Evolutionary conservation across 2,113 vertebrate genomes (phyloP), one percentile per base, ranked within the genome.

Genomic region (Albula glossodonta): DNA sequence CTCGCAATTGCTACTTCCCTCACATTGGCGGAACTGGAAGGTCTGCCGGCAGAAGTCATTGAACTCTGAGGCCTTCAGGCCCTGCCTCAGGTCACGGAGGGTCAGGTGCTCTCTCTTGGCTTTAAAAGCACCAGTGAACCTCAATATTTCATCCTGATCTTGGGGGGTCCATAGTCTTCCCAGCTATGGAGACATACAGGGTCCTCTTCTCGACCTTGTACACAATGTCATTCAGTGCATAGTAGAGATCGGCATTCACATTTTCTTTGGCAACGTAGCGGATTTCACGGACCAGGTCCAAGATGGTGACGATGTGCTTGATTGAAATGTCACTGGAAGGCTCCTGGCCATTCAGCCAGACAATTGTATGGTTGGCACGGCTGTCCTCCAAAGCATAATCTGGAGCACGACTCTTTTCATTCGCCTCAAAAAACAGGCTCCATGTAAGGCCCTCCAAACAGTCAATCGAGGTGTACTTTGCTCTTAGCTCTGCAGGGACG

Each of bases 361-460:
- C 78, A 5, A 87, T 83, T 53, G 66, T 83, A 0, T 88, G 7
- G 25, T 87, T 74, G 48, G 4, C 52, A 52, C 79, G 49, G 49
- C 85, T 48, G 0, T 4, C 49, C 0, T 85, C 79, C 0, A 86
- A 83, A 63, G n/a, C n/a, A 56, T 91, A 92, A 89, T 93, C 86
- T 51, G 90, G 88, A 60, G 93, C 92, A 4, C 93, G 91, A 2
- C 91, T 87, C 89, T 78, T 93, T 56, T 91, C 92, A 25, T 83
- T 91, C 85, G 93, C 90, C 78, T 91, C 91, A 85, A 91, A 94
- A 50, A 94, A 94, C 83, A 94, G 84, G 70, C 93, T 92, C 93
- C 93, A 94, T 1, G 93, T 93, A 4, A 94, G 92, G 1, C 92
- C 93, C 63, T 94, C 92, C 49, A 94, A 85, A 41, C 93, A 94